Evolutionary conservation across 2,888 invertebrate genomes (phyloP).

Genomic region (Polia nebulosa): DNA sequence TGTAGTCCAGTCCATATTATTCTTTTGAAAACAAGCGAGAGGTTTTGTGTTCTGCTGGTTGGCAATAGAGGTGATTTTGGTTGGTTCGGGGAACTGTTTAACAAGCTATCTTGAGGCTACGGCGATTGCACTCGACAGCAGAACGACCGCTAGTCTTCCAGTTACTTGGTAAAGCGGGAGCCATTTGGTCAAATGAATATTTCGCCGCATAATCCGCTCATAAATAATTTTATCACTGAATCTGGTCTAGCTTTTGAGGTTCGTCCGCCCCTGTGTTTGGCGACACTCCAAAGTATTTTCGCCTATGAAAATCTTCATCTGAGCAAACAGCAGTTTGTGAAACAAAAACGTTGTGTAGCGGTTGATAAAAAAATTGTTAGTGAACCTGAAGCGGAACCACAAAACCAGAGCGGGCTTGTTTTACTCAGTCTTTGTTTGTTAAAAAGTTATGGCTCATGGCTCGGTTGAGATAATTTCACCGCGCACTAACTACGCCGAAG

Average conservation of each 20-base stretch:
- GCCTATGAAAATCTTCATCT: slow-evolving; percentile 30
- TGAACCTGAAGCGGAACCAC: slow-evolving; percentile 22
- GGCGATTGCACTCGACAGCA: slow-evolving; percentile 69
- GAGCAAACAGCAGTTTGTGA: slow-evolving; percentile 8
- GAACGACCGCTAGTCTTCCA: slow-evolving; percentile 65
- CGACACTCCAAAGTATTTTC: slow-evolving; percentile 59
- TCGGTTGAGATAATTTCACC: slow-evolving; percentile 46
- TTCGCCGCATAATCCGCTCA: slow-evolving; percentile 34
- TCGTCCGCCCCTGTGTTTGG: slow-evolving; percentile 25
- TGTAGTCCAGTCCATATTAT: slow-evolving; percentile 66
- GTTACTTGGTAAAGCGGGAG: slow-evolving; percentile 53
- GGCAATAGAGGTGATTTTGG: slow-evolving; percentile 61
- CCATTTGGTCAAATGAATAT: slow-evolving; percentile 66
- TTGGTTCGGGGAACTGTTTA: slow-evolving; percentile 56
- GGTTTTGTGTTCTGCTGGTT: slow-evolving; percentile 44
- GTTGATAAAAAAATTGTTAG: slow-evolving; percentile 13
- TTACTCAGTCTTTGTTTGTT: slow-evolving; percentile 44
- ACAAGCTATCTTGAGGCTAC: slow-evolving; percentile 74
- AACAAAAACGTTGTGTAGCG: slow-evolving; percentile 7
- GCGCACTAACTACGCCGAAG: slow-evolving; percentile 46
- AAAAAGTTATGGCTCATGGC: slow-evolving; percentile 48
- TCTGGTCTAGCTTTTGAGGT: slow-evolving; percentile 35
- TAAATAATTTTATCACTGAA: slow-evolving; percentile 28
- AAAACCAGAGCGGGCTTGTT: slow-evolving; percentile 29
- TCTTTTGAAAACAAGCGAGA: slow-evolving; percentile 54